A percentile compares a stretch with the other conserved stretches of the same genome.
phyloP scores from a whole-genome alignment of 1,140 invertebrate genomes.

The Heliconius congener region DNA sequence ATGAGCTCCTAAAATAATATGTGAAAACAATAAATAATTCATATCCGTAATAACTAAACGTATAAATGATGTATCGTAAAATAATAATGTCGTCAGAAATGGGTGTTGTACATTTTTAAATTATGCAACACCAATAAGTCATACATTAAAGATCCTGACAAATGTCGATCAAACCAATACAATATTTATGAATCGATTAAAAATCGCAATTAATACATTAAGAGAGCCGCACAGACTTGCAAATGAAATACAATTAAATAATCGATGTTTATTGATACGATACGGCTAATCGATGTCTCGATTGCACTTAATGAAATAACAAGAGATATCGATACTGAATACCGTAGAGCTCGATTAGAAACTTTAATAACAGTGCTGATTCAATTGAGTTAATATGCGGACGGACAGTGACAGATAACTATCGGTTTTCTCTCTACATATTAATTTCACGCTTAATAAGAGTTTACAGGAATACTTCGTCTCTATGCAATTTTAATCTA shows the following conservation, averaged over 20 bases:
- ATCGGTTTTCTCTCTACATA: conserved; percentile 44
- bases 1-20: no score
- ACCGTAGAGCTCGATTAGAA: conserved; percentile 47
- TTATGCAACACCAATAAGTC: not conserved
- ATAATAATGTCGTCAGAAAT: not conserved
- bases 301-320: conserved; percentile 32
- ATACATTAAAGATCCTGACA: not conserved
- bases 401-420: conserved; percentile 49
- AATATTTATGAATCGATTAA: not conserved
- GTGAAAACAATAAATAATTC: no score
- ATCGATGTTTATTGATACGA: conserved; percentile 23
- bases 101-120: not conserved
- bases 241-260: conserved; percentile 27
- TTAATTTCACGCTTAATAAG: conserved; percentile 34
- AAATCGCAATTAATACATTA: conserved; percentile 26
- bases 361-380: conserved; percentile 46
- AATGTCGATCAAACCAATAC: not conserved
- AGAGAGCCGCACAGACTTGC: conserved; percentile 19
- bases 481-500: conserved; percentile 22
- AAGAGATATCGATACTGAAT: conserved; percentile 41
- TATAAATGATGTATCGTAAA: not conserved
- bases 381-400: conserved; percentile 48
- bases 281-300: conserved; percentile 31
- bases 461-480: conserved; percentile 20
- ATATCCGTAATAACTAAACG: no score